Evolutionary conservation across 2,113 vertebrate species (phyloP).

Genomic region (Solenodon paradoxus): DNA sequence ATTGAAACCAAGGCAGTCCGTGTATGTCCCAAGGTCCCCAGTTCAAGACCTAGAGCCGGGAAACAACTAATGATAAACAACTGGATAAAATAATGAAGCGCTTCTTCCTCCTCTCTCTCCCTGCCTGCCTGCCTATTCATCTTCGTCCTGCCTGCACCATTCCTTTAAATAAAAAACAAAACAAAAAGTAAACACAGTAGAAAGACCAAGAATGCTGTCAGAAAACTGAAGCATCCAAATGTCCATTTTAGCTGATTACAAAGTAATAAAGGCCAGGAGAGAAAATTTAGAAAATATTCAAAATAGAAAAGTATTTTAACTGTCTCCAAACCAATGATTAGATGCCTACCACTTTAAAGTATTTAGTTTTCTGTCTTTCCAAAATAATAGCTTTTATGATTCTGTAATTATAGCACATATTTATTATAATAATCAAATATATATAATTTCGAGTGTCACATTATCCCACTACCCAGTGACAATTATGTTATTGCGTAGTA

Average conservation of each 20-base stretch:
- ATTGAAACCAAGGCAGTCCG: no score
- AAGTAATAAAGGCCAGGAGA: not conserved
- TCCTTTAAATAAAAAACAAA: no score
- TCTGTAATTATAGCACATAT: not conserved
- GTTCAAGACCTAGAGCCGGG: no score
- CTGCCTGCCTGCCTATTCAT: no score
- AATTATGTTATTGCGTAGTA: not conserved
- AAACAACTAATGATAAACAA: no score
- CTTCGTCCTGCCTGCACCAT: no score
- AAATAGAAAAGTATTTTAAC: slow-evolving; percentile 25
- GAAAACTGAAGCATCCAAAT: not conserved
- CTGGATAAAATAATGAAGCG: no score
- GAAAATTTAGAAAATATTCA: not conserved
- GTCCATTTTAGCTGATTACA: not conserved
- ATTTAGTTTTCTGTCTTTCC: not conserved
- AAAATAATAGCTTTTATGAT: slow-evolving; percentile 1
- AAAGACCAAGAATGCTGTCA: not conserved
- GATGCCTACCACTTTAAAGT: not conserved
- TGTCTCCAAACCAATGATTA: not conserved
- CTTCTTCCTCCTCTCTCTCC: no score
- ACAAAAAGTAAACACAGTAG: not conserved
- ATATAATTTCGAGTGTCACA: not conserved
- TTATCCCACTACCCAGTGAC: not conserved
- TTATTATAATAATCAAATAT: not conserved
- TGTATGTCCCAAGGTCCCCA: no score